Percentiles rank a stretch among this genome's conserved stretches.
These are phyloP conservation scores for Champsocephalus esox DNA, from an alignment of 2,797 vertebrate genomes.

Conservation along the genomic window DNA sequence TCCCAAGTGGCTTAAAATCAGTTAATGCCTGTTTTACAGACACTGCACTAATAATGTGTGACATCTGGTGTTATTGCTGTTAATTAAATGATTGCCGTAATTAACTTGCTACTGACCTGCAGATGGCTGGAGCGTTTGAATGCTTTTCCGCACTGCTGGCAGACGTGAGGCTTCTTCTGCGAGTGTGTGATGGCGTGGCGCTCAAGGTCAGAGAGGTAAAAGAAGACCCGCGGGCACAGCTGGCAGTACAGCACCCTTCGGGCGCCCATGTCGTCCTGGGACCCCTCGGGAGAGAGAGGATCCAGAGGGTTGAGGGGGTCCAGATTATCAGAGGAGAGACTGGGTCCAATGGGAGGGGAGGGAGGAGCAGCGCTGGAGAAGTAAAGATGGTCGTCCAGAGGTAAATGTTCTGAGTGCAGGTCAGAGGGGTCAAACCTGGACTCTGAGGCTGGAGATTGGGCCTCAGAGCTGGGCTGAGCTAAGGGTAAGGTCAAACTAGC, in stretches of 20 bases:
- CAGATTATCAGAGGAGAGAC: constrained; percentile 63
- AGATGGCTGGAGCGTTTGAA: constrained; percentile 94
- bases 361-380: constrained; percentile 75
- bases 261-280: constrained; percentile 59
- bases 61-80: constrained; percentile 7
- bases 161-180: constrained; percentile 91
- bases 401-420: constrained; percentile 70
- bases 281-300: constrained; percentile 68
- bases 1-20: constrained; percentile 4
- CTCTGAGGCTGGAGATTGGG: constrained; percentile 62
- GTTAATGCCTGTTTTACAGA: constrained; percentile 5
- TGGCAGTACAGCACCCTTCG: constrained; percentile 89
- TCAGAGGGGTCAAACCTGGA: constrained; percentile 56
- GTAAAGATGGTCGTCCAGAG: constrained; percentile 79
- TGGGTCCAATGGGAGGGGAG: constrained; percentile 61
- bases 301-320: constrained; percentile 69
- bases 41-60: constrained; percentile 2
- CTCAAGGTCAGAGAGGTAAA: constrained; percentile 93
- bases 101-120: constrained; percentile 75
- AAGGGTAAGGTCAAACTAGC: constrained; percentile 47
- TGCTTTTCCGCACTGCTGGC: constrained; percentile 91
- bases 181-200: constrained; percentile 94
- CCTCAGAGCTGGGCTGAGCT: constrained; percentile 47
- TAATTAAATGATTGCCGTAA: background rate
- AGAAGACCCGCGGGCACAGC: constrained; percentile 91